Evolutionary conservation across 1,140 invertebrate genomes (phyloP).

Genomic region (Eurosta solidaginis): DNA sequence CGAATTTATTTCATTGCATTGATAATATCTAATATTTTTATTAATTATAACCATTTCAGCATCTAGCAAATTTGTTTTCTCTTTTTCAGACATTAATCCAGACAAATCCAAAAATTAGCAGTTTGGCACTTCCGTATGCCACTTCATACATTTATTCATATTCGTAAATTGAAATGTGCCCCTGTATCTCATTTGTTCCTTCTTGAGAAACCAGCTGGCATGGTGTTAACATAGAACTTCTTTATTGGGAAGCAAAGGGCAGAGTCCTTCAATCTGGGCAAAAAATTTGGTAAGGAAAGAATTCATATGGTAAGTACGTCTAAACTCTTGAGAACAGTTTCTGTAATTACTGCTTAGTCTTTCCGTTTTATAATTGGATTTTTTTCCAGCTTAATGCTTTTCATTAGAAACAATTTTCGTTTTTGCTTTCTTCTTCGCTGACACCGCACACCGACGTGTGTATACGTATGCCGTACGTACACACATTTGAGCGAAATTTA

Average conservation of each 20-base stretch:
- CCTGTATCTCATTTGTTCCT: no score
- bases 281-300: no score
- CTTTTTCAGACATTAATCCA: background rate
- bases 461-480: no score
- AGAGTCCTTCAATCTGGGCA: no score
- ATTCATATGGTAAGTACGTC: background rate
- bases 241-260: no score
- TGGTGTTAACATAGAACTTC: no score
- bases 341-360: no score
- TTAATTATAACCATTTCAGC: background rate
- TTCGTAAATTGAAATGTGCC: no score
- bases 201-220: no score
- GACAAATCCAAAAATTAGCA: background rate
- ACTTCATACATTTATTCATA: background rate
- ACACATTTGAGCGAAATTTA: no score
- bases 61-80: background rate
- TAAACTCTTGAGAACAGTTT: no score
- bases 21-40: background rate
- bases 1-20: background rate
- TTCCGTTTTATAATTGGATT: background rate
- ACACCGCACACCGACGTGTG: no score
- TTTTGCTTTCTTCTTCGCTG: background rate
- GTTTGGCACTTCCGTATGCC: background rate
- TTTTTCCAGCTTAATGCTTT: background rate
- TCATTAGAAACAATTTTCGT: constrained; percentile 2